Base-by-base conservation (phyloP, 2,888 invertebrate genomes). In the Mythimna lalbum region DNA sequence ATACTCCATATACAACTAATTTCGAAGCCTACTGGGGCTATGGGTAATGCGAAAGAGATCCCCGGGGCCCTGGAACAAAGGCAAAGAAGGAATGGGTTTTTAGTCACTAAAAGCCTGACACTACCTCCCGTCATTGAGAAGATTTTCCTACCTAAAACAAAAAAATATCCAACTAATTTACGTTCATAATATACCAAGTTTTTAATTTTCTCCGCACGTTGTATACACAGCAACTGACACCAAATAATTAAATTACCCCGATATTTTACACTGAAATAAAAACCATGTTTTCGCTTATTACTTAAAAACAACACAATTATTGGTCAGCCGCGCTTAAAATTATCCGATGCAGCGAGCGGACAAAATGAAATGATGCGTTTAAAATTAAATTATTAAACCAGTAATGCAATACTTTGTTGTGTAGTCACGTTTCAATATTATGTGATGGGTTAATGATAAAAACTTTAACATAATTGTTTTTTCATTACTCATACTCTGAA, bases 221-320 rank as follows among this genome's bases (percentile, higher is more conserved):
- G 6, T 10, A 7, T n/a, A 14, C 49, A 19, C 49, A 39, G 14
- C 10, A 57, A 56, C 10, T 50, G 10, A 47, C 47, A 21, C 27
- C 21, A 4, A 43, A 14, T 19, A 36, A 63, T 57, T 52, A 57
- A 52, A 59, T 56, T 9, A 66, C 39, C 50, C 14, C 17, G 3
- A n/a, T 61, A 56, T 50, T 68, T 63, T 43, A 31, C n/a, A 31
- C 17, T 39, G 23, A 21, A 57, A 49, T 49, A 10, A 19, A 21
- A 49, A 55, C n/a, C 63, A 7, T 43, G 31, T 63, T 52, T 77
- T 33, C 55, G 31, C 43, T 67, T 52, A 43, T 55, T 60, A 61
- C 31, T 70, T 67, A 49, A 43, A 56, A 64, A 72, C 52, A 53
- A 56, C 60, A 23, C 19, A 56, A 63, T 77, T 71, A 56, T 43